Evolutionary conservation across 2,888 invertebrate genomes (phyloP).

Genomic region (Bellardia pandia): DNA sequence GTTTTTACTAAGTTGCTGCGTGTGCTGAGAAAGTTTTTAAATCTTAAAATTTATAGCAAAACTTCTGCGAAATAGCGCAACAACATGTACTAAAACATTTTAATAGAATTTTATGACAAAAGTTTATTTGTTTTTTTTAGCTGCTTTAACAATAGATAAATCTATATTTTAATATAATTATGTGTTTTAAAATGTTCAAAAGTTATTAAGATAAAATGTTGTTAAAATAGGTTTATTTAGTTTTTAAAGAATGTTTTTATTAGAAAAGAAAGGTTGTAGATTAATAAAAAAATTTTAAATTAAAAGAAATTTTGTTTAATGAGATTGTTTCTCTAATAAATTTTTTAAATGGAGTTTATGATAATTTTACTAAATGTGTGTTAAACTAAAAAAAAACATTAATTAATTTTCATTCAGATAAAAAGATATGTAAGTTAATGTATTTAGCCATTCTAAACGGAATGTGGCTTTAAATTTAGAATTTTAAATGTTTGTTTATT

Average conservation of each 20-base stretch:
- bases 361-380: no score
- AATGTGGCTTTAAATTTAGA: no score
- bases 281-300: no score
- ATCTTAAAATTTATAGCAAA: conserved; percentile 63
- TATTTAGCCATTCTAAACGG: no score
- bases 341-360: no score
- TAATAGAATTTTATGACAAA: conserved; percentile 72
- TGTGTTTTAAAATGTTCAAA: conserved; percentile 8
- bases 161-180: conserved; percentile 60
- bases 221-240: not conserved
- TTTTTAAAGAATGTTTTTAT: not conserved
- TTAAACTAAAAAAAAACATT: no score
- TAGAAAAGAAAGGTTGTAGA: no score
- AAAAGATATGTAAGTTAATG: no score
- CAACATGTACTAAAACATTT: conserved; percentile 57
- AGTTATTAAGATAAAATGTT: not conserved
- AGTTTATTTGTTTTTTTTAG: conserved; percentile 41
- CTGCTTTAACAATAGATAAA: conserved; percentile 38
- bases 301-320: no score
- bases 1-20: conserved; percentile 26
- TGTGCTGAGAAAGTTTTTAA: conserved; percentile 40
- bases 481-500: no score
- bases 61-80: conserved; percentile 29
- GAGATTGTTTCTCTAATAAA: no score
- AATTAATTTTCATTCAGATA: no score